Evolutionary conservation across 2,797 vertebrate species (phyloP), one percentile per base, ranked within the genome.

Genomic region (Sarcoramphus papa): DNA sequence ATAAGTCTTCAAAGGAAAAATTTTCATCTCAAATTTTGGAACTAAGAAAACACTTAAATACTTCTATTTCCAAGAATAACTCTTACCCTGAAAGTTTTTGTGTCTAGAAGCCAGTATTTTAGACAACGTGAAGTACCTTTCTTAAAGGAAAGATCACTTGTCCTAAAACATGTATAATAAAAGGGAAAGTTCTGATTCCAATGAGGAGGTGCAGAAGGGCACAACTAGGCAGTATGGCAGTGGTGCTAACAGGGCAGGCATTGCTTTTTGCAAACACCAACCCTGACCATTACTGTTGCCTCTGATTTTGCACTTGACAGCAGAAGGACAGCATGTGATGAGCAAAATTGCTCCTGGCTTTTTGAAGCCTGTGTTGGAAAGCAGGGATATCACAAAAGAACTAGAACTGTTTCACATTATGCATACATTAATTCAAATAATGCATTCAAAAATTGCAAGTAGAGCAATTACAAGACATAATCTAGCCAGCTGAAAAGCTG

Each of bases 401-500:
- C 24, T 82, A 50, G 69, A 90, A 78, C 45, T 17, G 20, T 73
- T 95, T 78, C 72, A 68, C 43, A 78, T 96, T 89, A 92, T 79
- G 62, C 77, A 88, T 88, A 91, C 35, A 77, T 81, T 69, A 88
- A 85, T 95, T 92, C 67, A 93, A 89, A 90, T 82, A 93, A 90
- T 84, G 64, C n/a, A n/a, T n/a, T n/a, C n/a, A n/a, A n/a, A n/a
- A n/a, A n/a, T n/a, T n/a, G n/a, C 53, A 81, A 88, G 79, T 50
- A 85, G 73, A 96, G 64, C 70, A 95, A 94, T 83, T 96, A 88
- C 56, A 75, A 82, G 45, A 68, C 68, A 69, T 74, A 91, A 93
- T 96, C 91, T 70, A 92, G 87, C n/a, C 82, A 94, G 21, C 62
- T 95, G 92, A 96, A 96, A 94, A 69, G 19, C 59, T 88, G 43